Evolutionary conservation across 2,797 vertebrate genomes (phyloP).

Genomic region (Remorina albescens): DNA sequence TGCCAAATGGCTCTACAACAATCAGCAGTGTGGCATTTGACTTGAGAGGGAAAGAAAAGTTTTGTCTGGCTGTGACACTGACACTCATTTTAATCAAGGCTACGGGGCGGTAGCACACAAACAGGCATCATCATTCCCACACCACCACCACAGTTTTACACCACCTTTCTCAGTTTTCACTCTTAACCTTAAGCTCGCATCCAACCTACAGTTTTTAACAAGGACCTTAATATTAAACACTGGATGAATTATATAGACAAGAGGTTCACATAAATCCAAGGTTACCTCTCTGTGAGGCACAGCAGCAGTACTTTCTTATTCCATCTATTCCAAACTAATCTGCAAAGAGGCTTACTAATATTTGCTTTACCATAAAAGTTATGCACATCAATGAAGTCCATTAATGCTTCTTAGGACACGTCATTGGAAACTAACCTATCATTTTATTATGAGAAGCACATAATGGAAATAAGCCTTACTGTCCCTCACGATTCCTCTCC

Average conservation of each 20-base stretch:
- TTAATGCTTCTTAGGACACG: slow-evolving; percentile 25
- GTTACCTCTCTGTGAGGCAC: slow-evolving; percentile 16
- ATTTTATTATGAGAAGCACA: slow-evolving; percentile 50
- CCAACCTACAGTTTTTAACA: not conserved
- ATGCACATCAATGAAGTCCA: slow-evolving; percentile 11
- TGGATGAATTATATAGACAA: slow-evolving; percentile 1
- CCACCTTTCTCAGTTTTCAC: not conserved
- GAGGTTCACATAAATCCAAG: not conserved
- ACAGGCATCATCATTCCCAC: slow-evolving; percentile 4
- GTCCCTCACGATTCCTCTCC: slow-evolving; percentile 44
- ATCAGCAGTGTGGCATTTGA: slow-evolving; percentile 35
- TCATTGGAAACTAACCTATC: slow-evolving; percentile 36
- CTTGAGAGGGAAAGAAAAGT: slow-evolving; percentile 29
- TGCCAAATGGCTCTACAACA: slow-evolving; percentile 26
- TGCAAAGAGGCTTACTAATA: slow-evolving; percentile 15
- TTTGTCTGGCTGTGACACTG: slow-evolving; percentile 27
- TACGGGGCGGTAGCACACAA: slow-evolving; percentile 23
- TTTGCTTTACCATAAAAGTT: slow-evolving; percentile 14
- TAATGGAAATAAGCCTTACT: slow-evolving; percentile 41
- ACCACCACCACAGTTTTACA: not conserved
- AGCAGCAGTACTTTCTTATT: not conserved
- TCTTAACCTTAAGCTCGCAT: not conserved
- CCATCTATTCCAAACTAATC: slow-evolving; percentile 12
- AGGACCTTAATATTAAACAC: not conserved
- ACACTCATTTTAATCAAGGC: slow-evolving; percentile 43